Conservation (phyloP, 1,140 invertebrate species). For the Ditylenchus dipsaci region DNA sequence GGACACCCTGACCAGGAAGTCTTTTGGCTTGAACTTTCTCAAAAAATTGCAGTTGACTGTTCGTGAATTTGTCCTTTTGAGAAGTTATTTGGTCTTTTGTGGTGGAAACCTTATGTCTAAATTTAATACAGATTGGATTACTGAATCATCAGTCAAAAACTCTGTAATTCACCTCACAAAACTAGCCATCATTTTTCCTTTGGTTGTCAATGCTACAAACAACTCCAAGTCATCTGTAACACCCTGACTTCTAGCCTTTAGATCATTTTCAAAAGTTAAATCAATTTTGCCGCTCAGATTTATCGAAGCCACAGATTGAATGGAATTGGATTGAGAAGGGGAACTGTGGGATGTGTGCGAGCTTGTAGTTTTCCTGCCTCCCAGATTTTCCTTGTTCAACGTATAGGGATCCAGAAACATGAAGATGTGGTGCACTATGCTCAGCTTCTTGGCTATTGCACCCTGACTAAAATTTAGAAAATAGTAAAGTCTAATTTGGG, state of each 20-base stretch:
- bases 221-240: not conserved
- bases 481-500: too few species aligned
- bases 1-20: not conserved
- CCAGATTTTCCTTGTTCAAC: not conserved
- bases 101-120: not conserved
- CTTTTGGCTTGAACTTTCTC: not conserved
- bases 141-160: not conserved
- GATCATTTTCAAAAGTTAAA: too few species aligned
- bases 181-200: not conserved
- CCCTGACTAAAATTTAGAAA: too few species aligned
- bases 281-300: not conserved
- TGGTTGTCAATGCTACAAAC: not conserved
- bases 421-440: not conserved
- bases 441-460: too few species aligned
- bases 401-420: not conserved
- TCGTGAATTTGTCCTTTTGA: not conserved
- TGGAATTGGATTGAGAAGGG: not conserved
- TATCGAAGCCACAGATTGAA: too few species aligned
- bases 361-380: not conserved
- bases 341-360: not conserved
- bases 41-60: not conserved
- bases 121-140: not conserved
- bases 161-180: not conserved
- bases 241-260: not conserved
- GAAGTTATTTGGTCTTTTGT: not conserved